These are phyloP conservation scores for Nibea albiflora DNA, from an alignment of 2,113 vertebrate species.

Conservation along the genomic window DNA sequence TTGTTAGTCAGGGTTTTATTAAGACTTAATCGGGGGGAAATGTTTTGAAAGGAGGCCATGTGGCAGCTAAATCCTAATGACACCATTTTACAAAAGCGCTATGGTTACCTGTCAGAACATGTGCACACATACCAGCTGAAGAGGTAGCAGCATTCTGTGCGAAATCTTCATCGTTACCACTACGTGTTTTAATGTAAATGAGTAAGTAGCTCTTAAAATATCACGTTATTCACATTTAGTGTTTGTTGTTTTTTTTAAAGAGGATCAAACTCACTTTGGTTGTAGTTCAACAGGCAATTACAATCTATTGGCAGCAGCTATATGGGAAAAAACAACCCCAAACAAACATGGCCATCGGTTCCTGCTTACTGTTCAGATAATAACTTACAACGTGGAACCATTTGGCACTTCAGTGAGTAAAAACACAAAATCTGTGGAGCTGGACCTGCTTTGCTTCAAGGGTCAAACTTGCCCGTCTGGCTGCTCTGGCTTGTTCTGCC, in stretches of 20 bases:
- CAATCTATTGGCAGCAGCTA: conserved; percentile 52
- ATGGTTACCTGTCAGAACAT: neutral
- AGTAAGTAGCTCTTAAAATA: conserved; percentile 7
- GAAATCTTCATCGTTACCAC: neutral
- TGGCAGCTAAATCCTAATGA: conserved; percentile 16
- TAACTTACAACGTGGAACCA: conserved; percentile 37
- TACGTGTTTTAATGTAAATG: neutral
- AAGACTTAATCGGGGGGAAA: neutral
- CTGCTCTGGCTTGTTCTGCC: conserved; percentile 27
- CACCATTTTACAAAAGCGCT: neutral
- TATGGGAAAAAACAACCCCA: conserved; percentile 15
- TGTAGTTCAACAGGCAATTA: conserved; percentile 11
- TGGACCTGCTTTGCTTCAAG: neutral
- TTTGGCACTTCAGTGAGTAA: conserved; percentile 60
- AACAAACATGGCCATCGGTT: conserved; percentile 45
- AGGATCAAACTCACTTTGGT: conserved; percentile 11
- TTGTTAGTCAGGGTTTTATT: neutral
- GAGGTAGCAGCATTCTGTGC: neutral
- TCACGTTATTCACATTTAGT: neutral
- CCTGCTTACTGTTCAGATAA: conserved; percentile 18
- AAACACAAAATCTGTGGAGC: conserved; percentile 34
- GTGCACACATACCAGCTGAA: neutral
- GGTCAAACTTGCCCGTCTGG: neutral
- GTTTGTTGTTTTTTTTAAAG: neutral
- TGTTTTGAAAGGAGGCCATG: neutral